phyloP scores from a whole-genome alignment of 30 jellyfish, hydroid and myxozoan genomes.

The Hydra vulgaris region DNA sequence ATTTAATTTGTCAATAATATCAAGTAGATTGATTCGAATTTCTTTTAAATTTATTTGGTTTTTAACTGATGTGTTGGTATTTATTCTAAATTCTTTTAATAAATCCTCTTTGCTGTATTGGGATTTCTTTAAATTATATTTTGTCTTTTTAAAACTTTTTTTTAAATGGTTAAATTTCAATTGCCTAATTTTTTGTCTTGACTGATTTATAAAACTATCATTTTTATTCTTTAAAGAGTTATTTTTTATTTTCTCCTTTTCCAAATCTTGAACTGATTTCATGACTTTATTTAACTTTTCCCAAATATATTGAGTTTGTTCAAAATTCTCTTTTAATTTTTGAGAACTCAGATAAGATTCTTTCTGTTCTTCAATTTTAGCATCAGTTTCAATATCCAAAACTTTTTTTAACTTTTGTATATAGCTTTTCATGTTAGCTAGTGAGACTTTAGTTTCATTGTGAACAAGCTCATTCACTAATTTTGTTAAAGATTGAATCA shows the following conservation, averaged over 20 bases:
- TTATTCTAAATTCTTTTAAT: not conserved
- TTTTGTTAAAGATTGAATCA: conserved; percentile 10
- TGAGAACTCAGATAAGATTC: not conserved
- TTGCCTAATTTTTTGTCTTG: not conserved
- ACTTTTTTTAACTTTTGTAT: conserved; percentile 2
- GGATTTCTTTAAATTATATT: not conserved
- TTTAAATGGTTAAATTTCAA: not conserved
- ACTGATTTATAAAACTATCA: too few relatives aligned
- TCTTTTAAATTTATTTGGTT: not conserved
- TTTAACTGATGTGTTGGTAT: not conserved
- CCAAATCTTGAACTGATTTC: conserved; percentile 1
- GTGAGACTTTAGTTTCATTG: conserved; percentile 5
- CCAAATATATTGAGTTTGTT: not conserved
- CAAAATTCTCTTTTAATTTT: not conserved
- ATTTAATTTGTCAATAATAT: not conserved
- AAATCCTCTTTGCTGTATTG: not conserved
- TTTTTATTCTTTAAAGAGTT: not conserved
- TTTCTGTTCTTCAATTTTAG: not conserved
- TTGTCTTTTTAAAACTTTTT: too few relatives aligned
- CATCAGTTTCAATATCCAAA: not conserved
- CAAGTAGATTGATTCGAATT: not conserved
- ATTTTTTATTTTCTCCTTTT: not conserved
- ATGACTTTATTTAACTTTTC: not conserved
- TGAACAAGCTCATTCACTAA: not conserved
- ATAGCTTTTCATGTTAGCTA: not conserved